Evolutionary conservation across 2,888 invertebrate genomes (phyloP).

Genomic region (Nowickia ferox): DNA sequence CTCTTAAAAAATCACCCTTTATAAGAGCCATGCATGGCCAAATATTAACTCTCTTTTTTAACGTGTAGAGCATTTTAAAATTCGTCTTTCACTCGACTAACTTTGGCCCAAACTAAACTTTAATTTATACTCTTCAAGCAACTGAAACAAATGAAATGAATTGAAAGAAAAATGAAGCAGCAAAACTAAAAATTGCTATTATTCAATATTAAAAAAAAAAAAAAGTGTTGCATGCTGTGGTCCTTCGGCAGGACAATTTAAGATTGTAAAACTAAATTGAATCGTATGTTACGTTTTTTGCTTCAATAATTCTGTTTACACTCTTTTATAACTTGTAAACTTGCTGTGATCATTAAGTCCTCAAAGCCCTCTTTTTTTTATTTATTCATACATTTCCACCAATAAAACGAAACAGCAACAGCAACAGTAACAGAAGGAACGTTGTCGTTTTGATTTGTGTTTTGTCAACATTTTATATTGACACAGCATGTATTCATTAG

Average conservation of each 20-base stretch:
- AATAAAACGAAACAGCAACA: slow-evolving; percentile 22
- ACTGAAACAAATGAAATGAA: slow-evolving; percentile 39
- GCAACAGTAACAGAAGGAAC: slow-evolving; percentile 19
- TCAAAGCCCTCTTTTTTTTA: slow-evolving; percentile 43
- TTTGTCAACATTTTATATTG: slow-evolving; percentile 79
- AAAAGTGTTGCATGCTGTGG: slow-evolving; percentile 62
- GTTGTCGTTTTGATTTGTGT: slow-evolving; percentile 77
- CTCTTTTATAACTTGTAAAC: slow-evolving; percentile 46
- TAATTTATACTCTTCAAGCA: slow-evolving; percentile 53
- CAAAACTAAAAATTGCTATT: slow-evolving; percentile 24
- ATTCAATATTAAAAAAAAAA: background rate
- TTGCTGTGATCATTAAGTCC: slow-evolving; percentile 62
- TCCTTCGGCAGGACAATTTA: slow-evolving; percentile 64
- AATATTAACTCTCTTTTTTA: background rate
- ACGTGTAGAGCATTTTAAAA: background rate
- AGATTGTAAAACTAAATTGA: slow-evolving; percentile 69
- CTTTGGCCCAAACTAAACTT: background rate
- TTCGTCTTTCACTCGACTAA: background rate
- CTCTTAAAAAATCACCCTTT: no score
- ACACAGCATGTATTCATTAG: slow-evolving; percentile 76
- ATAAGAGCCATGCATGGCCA: no score
- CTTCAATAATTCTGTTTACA: slow-evolving; percentile 68
- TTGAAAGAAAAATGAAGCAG: background rate
- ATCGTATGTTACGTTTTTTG: slow-evolving; percentile 68
- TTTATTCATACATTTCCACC: background rate